Evolutionary conservation across 2,888 invertebrate genomes (phyloP), one percentile per base, ranked within the genome.

Genomic region (Drosophila nigricruria): DNA sequence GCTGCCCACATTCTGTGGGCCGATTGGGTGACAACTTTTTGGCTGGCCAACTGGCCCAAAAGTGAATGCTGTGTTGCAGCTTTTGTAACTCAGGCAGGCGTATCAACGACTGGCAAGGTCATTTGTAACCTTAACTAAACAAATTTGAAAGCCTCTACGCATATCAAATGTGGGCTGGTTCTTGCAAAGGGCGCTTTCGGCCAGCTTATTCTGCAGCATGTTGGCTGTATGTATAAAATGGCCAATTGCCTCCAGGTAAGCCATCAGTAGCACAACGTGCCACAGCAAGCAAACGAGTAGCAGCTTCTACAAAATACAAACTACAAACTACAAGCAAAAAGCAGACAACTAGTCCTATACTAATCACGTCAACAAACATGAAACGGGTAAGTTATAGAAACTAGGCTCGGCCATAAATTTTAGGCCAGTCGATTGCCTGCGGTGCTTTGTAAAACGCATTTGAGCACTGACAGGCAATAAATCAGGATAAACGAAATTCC

Each of bases 111-210:
- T 20, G 23, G 54, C 72, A 90, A 91, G 91, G 91, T 90, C 88
- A 88, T 76, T 81, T 90, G 91, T 91, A 91, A 91, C 84, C 73
- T 74, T 86, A 91, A 82, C 88, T 84, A 78, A 80, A 80, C 78
- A 82, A 88, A 91, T 87, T 89, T 87, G 91, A 90, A 90, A 90
- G 90, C 82, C 73, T 63, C 73, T 40, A 61, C 54, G 73, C 86
- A 73, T 89, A 88, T 88, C 89, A 71, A 78, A 58, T 86, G 88
- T 77, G 78, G 68, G 70, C 88, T 70, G 73, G 76, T 80, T 85
- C 82, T 89, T 49, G 49, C 64, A 69, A 43, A 43, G 66, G 73
- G 72, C 79, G 61, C 64, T 58, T 66, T 60, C 56, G 58, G 57
- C 45, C 52, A 47, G 53, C 61, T 59, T 42, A 40, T 71, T 73